Evolutionary conservation across 37 sponge, comb jelly and placozoan species (phyloP), one percentile per base, ranked within the genome.

Genomic region (Hormiphora californensis): DNA sequence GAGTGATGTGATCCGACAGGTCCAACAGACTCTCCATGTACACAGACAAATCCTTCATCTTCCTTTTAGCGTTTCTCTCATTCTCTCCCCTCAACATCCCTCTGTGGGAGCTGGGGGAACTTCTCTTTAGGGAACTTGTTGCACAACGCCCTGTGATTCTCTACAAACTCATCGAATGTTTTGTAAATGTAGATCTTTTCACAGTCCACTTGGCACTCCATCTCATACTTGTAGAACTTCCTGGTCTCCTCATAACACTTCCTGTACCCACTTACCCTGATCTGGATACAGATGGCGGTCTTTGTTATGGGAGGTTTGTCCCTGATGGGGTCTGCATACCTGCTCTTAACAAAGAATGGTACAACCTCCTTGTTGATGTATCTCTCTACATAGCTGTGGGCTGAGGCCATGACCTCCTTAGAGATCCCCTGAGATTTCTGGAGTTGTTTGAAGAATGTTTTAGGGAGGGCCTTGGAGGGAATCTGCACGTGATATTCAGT

Each of bases 281-380:
- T 22, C 27, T 73, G n/a, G 22, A 73, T 36, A 21, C 81, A 73
- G 11, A 73, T 46, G 81, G 21, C 43, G 28, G 40, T 43, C 35
- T 33, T 27, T 11, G 43, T 43, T n/a, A 73, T 43, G 11, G 81
- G 81, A 8, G 81, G 81, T 40, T 73, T 73, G 44, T 73, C 81
- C 44, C 35, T 39, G 3, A 73, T 43, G 8, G 17, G 23, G 21
- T 73, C 81, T 28, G 35, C 81, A 46, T 73, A 73, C 81, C 43
- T 73, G 25, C 81, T 73, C 46, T 73, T 73, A n/a, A 73, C 81
- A 30, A 73, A 73, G 1, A 73, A 46, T 19, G 81, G 81, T 8
- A 73, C 81, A 1, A 73, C 81, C 46, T 73, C 46, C 38, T 73
- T 46, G 81, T 73, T 46, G 21, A 73, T 73, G 81, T 73, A 73